phyloP scores from a whole-genome alignment of 2,797 vertebrate genomes.

The Oreochromis grahami region DNA sequence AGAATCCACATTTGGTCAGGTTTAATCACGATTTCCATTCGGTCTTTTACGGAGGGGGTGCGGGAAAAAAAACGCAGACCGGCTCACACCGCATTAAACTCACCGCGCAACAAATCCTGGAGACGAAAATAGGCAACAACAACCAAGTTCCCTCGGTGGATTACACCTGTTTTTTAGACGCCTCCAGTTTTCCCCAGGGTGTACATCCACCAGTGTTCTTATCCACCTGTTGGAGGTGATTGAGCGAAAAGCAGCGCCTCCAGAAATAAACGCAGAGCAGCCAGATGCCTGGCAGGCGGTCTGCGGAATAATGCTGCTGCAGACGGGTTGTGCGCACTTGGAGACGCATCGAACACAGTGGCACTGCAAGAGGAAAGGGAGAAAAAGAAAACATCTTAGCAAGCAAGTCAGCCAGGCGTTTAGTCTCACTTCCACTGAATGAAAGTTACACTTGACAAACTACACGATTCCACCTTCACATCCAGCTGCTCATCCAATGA shows the following conservation, averaged over 20 bases:
- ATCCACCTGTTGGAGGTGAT: constrained; percentile 64
- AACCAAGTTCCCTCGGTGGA: constrained; percentile 39
- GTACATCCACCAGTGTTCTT: background rate
- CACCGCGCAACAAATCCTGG: constrained; percentile 28
- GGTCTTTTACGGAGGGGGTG: background rate
- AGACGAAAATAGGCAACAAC: constrained; percentile 7
- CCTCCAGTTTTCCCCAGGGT: background rate
- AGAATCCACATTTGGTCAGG: constrained; percentile 32
- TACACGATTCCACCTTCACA: background rate
- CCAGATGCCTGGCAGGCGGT: constrained; percentile 52
- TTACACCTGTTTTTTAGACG: background rate
- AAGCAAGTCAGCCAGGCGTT: background rate
- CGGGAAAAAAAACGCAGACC: background rate
- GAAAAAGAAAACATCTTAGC: background rate
- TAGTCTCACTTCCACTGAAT: background rate
- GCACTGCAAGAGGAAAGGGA: background rate
- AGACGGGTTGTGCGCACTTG: constrained; percentile 65
- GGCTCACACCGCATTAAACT: constrained; percentile 30
- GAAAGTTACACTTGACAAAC: background rate
- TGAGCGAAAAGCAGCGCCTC: constrained; percentile 26
- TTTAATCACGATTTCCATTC: constrained; percentile 49
- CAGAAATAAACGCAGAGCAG: constrained; percentile 26
- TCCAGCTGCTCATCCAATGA: background rate
- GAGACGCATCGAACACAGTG: constrained; percentile 58
- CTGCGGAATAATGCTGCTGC: constrained; percentile 60